Conservation (phyloP, 2,113 vertebrate species). For the Pluvianellus socialis region DNA sequence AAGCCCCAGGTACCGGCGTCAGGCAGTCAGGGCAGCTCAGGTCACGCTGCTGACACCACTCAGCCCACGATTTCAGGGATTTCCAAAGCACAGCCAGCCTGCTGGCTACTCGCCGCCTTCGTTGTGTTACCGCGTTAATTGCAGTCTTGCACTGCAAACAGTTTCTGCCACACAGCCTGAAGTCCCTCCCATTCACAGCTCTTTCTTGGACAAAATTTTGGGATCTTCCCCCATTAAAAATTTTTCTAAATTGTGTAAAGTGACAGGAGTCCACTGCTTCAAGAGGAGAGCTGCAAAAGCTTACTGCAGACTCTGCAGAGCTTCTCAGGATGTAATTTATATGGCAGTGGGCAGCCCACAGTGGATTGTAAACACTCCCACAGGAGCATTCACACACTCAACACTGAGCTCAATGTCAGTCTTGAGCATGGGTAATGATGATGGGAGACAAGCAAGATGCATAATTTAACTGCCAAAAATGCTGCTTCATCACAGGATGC, state of each 20-base stretch:
- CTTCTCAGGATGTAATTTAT: not conserved
- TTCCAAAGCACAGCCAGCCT: not conserved
- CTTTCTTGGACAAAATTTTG: not conserved
- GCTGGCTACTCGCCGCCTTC: rapidly evolving
- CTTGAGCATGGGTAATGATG: not conserved
- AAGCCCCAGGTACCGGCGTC: not conserved
- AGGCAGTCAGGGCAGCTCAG: not conserved
- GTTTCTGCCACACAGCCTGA: not conserved
- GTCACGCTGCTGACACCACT: not conserved
- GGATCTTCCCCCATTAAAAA: not conserved
- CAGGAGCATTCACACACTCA: not conserved
- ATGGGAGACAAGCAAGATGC: not conserved
- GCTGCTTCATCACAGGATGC: not conserved
- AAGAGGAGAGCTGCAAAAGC: not conserved
- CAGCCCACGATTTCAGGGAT: not conserved
- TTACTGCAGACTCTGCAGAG: not conserved
- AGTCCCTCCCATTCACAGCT: not conserved
- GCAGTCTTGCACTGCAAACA: not conserved
- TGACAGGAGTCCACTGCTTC: not conserved
- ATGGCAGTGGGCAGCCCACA: not conserved
- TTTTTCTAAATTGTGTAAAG: not conserved
- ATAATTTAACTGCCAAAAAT: not conserved
- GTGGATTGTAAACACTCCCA: not conserved
- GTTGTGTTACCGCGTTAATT: rapidly evolving
- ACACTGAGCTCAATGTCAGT: not conserved